Conservation (phyloP, 2,113 vertebrate species). For the Paedocypris sp. region DNA sequence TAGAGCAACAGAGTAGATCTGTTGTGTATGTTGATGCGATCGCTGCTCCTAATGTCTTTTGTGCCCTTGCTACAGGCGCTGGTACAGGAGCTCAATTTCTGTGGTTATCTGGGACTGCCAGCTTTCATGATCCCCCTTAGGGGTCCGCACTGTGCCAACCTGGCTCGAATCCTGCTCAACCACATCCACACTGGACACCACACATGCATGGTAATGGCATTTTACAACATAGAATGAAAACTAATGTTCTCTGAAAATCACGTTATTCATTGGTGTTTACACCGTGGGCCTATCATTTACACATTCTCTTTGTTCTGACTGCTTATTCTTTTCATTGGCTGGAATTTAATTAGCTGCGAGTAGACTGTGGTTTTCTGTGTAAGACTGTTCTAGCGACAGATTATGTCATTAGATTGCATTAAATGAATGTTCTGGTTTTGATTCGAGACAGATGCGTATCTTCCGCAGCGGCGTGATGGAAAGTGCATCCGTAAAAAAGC, state of each 20-base stretch:
- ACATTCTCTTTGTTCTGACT: background rate
- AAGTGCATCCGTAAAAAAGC: background rate
- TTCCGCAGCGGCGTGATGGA: too few species aligned
- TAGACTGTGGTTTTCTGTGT: too few species aligned
- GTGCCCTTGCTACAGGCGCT: constrained; percentile 63
- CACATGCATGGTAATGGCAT: constrained; percentile 71
- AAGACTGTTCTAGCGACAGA: too few species aligned
- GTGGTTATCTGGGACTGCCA: constrained; percentile 82
- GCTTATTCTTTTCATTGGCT: background rate
- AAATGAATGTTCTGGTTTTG: too few species aligned
- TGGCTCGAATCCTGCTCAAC: constrained; percentile 76
- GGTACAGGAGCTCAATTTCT: constrained; percentile 81
- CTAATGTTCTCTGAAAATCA: background rate
- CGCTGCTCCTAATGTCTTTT: background rate
- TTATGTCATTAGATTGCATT: too few species aligned
- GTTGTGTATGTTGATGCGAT: background rate
- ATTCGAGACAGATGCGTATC: too few species aligned
- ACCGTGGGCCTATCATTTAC: constrained; percentile 1
- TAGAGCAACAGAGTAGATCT: background rate
- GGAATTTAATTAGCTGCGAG: background rate
- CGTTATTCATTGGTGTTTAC: background rate
- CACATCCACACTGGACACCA: constrained; percentile 86
- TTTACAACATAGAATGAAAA: background rate
- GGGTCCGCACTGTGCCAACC: constrained; percentile 69
- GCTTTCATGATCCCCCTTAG: constrained; percentile 76